phyloP scores from a whole-genome alignment of 2,797 vertebrate genomes.

The Apogon hyalosoma region DNA sequence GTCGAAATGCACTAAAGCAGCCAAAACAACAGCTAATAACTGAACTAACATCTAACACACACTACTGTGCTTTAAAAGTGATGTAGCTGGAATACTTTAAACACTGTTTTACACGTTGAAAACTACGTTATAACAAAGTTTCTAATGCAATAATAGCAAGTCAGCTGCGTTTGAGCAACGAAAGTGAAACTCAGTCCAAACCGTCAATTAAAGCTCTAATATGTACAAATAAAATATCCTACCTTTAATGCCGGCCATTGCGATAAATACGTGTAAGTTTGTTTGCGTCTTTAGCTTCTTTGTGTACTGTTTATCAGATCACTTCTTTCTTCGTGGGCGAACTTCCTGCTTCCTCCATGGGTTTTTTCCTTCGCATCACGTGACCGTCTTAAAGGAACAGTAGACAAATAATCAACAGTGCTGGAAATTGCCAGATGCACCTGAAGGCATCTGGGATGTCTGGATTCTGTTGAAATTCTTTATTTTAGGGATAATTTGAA shows the following conservation, averaged over 20 bases:
- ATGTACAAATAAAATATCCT: conserved; percentile 68
- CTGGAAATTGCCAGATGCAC: too few species aligned
- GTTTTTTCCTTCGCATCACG: conserved; percentile 43
- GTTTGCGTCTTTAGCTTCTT: conserved; percentile 45
- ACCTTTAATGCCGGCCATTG: conserved; percentile 87
- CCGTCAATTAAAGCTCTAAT: rapidly evolving
- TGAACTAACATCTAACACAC: rapidly evolving
- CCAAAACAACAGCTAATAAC: background rate
- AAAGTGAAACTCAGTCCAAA: background rate
- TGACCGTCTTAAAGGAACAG: conserved; percentile 79
- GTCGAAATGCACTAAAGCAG: background rate
- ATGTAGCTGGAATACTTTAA: background rate
- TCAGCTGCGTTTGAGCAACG: background rate
- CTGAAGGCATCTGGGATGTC: too few species aligned
- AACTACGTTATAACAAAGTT: conserved; percentile 36
- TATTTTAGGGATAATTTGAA: too few species aligned
- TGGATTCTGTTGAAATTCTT: too few species aligned
- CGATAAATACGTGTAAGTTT: background rate
- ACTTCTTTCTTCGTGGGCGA: conserved; percentile 24
- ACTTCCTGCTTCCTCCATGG: conserved; percentile 82
- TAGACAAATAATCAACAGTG: background rate
- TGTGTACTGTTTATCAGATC: conserved; percentile 65
- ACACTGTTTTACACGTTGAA: conserved; percentile 16
- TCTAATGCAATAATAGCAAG: background rate
- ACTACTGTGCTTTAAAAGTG: too few species aligned